Evolutionary conservation across 2,888 invertebrate species (phyloP).

Genomic region (Seira ritae): DNA sequence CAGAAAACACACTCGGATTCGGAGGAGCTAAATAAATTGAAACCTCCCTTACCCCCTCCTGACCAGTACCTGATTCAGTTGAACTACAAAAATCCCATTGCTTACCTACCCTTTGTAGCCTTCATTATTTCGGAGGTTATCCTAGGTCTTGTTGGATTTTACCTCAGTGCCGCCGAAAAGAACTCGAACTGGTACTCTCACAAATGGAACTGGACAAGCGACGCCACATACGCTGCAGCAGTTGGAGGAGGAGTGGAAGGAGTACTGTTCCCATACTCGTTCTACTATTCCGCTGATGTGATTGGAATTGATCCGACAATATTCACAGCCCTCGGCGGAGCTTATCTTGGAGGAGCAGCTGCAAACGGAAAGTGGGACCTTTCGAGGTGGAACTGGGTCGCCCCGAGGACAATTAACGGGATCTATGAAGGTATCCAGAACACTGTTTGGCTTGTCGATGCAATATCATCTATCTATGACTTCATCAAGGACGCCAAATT

Average conservation of each 20-base stretch:
- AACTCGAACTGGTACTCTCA: neutral
- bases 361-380: neutral
- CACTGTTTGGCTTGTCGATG: neutral
- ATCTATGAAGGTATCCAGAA: neutral
- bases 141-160: neutral
- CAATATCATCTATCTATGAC: neutral
- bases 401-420: neutral
- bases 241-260: neutral
- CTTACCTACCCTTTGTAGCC: too few species aligned
- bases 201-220: neutral
- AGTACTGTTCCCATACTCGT: neutral
- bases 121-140: neutral
- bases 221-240: neutral
- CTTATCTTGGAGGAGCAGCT: neutral
- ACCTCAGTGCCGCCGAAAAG: neutral
- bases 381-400: neutral
- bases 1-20: too few species aligned
- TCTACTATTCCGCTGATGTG: neutral
- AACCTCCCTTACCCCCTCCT: too few species aligned
- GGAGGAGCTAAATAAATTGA: too few species aligned
- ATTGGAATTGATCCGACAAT: neutral
- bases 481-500: neutral
- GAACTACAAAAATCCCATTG: too few species aligned
- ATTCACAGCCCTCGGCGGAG: neutral
- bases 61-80: too few species aligned